These are phyloP conservation scores for Mormyrops boulengeri DNA, from an alignment of 2,797 vertebrate species.

Conservation along the genomic window DNA sequence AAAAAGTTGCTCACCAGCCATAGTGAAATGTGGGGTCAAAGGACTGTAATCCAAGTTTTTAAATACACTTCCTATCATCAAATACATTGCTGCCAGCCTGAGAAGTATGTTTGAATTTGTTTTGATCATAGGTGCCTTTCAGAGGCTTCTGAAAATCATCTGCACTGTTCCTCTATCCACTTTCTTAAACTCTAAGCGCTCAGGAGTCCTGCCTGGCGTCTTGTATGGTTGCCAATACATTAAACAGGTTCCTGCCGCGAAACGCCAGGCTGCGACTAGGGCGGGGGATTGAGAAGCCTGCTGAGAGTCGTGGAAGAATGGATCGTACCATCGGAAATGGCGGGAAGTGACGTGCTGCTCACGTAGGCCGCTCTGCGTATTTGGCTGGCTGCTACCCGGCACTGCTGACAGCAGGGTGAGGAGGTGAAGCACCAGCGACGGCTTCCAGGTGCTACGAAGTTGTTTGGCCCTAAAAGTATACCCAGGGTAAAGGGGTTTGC, in stretches of 20 bases:
- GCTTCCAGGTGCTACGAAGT: neutral
- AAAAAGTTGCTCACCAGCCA: neutral
- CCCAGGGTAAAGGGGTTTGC: neutral
- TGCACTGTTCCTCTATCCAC: neutral
- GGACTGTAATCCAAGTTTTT: neutral
- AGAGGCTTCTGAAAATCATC: neutral
- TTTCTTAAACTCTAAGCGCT: neutral
- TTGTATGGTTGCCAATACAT: neutral
- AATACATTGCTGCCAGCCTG: neutral
- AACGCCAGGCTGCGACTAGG: neutral
- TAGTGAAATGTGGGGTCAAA: neutral
- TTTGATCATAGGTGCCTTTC: neutral
- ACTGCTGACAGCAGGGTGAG: neutral
- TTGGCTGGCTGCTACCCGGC: neutral
- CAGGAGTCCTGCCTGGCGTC: neutral
- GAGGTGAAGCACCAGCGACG: neutral
- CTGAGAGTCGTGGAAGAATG: neutral
- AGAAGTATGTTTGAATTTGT: neutral
- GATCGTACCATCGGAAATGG: neutral
- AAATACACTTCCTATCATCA: neutral
- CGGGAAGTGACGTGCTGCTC: neutral
- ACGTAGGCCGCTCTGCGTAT: neutral
- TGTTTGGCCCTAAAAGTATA: neutral
- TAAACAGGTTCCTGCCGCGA: neutral
- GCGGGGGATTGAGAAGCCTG: neutral